Evolutionary conservation across 1,140 invertebrate species (phyloP).

Genomic region (Sinonovacula constricta): DNA sequence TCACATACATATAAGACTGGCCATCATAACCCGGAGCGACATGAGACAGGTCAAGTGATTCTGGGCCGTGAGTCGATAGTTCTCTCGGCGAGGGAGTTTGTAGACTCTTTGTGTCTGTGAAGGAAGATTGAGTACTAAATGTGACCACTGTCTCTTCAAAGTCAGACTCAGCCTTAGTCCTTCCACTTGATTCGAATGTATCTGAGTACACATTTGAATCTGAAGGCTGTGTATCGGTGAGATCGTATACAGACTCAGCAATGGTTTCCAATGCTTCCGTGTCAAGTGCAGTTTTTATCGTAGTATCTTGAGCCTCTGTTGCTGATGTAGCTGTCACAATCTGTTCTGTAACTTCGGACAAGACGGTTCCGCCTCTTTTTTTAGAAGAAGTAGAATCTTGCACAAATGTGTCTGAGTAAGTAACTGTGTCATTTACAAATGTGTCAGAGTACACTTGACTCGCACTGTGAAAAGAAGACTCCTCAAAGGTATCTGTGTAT

Average conservation of each 20-base stretch:
- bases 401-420: constrained; percentile 44
- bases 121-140: neutral
- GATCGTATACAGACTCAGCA: neutral
- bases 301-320: constrained; percentile 31
- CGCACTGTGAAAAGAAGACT: neutral
- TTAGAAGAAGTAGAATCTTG: neutral
- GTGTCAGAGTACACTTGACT: constrained; percentile 22
- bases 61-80: constrained; percentile 6
- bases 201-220: constrained; percentile 27
- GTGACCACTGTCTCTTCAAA: constrained; percentile 6
- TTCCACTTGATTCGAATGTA: constrained; percentile 43
- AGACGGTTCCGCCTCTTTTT: neutral
- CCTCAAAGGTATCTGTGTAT: constrained; percentile 30
- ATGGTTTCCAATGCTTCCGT: constrained; percentile 4
- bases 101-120: constrained; percentile 1
- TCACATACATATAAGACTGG: constrained; percentile 27
- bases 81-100: neutral
- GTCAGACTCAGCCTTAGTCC: constrained; percentile 23
- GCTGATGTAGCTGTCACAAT: constrained; percentile 27
- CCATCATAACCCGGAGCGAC: constrained; percentile 42
- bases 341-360: constrained; percentile 24
- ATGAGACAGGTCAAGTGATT: constrained; percentile 23
- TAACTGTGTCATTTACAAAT: constrained; percentile 23
- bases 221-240: constrained; percentile 9
- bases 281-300: constrained; percentile 6